These are phyloP conservation scores for Avahi laniger DNA, from an alignment of 2,797 vertebrate genomes.

Conservation along the genomic window DNA sequence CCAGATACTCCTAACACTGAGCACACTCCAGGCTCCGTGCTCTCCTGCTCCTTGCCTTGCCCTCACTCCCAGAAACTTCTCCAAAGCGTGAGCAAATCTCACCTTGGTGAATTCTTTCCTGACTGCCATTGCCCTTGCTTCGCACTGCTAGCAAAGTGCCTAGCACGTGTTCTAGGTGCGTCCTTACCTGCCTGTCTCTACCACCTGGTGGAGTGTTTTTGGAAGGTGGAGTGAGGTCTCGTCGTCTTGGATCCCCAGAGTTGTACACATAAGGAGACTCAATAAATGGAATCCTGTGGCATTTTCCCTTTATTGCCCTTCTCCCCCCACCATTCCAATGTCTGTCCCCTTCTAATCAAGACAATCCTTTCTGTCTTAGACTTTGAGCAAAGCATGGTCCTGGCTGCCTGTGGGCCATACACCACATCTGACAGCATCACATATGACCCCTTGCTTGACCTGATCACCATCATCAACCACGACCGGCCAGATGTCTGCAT, in stretches of 20 bases:
- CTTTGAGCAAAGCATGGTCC: constrained; percentile 85
- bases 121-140: background rate
- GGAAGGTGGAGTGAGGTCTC: background rate
- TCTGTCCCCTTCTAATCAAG: background rate
- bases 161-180: rapidly evolving
- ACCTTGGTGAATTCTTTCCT: background rate
- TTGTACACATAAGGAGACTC: background rate
- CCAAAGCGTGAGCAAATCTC: background rate
- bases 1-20: background rate
- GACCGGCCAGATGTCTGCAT: constrained; percentile 93
- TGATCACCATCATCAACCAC: constrained; percentile 87
- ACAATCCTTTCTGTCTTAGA: constrained; percentile 50
- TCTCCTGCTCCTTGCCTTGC: background rate
- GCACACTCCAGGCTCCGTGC: background rate
- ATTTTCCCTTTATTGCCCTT: background rate
- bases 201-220: background rate
- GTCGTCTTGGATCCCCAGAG: background rate
- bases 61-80: background rate
- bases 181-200: background rate
- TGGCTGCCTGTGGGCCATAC: constrained; percentile 94
- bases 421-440: constrained; percentile 92
- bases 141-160: background rate
- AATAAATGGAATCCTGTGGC: background rate
- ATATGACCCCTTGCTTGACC: constrained; percentile 93
- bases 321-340: background rate